These are phyloP conservation scores for Argyresthia albistria DNA, from an alignment of 2,888 invertebrate genomes.

Conservation along the genomic window DNA sequence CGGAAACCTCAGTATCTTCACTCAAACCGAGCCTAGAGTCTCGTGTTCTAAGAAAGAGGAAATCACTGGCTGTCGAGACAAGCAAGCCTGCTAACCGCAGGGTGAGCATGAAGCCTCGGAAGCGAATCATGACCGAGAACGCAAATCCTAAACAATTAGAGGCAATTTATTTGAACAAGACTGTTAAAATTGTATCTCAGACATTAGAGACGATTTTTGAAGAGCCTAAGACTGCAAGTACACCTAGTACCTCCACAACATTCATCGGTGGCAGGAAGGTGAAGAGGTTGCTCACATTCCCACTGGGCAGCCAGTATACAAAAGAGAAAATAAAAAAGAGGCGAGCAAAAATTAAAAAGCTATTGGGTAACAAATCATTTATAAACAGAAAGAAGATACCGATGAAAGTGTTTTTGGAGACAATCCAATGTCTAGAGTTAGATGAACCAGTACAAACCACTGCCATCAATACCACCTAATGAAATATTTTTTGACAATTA, in stretches of 20 bases:
- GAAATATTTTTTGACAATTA: too few relatives aligned
- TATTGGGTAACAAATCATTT: slow-evolving; percentile 64
- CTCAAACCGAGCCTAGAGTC: slow-evolving; percentile 26
- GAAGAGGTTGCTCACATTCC: slow-evolving; percentile 72
- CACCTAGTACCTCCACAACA: slow-evolving; percentile 39
- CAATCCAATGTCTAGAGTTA: slow-evolving; percentile 63
- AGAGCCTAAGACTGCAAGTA: slow-evolving; percentile 57
- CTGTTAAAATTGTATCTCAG: slow-evolving; percentile 60
- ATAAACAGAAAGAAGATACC: slow-evolving; percentile 65
- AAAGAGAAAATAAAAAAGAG: slow-evolving; percentile 73
- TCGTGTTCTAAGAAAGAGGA: slow-evolving; percentile 51
- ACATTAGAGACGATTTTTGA: slow-evolving; percentile 76
- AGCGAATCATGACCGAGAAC: slow-evolving; percentile 43
- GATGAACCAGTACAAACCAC: slow-evolving; percentile 32
- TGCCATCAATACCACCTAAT: background rate
- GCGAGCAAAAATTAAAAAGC: slow-evolving; percentile 69
- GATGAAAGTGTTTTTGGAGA: slow-evolving; percentile 71
- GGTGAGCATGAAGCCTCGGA: slow-evolving; percentile 60
- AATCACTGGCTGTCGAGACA: slow-evolving; percentile 39
- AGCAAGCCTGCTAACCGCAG: slow-evolving; percentile 52
- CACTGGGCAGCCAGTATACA: slow-evolving; percentile 55
- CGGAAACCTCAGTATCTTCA: slow-evolving; percentile 18
- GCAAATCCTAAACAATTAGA: slow-evolving; percentile 58
- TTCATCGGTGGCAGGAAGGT: slow-evolving; percentile 68
- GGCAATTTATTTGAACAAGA: slow-evolving; percentile 72